phyloP scores from a whole-genome alignment of 1,140 invertebrate species.

The Hycleus phaleratus region DNA sequence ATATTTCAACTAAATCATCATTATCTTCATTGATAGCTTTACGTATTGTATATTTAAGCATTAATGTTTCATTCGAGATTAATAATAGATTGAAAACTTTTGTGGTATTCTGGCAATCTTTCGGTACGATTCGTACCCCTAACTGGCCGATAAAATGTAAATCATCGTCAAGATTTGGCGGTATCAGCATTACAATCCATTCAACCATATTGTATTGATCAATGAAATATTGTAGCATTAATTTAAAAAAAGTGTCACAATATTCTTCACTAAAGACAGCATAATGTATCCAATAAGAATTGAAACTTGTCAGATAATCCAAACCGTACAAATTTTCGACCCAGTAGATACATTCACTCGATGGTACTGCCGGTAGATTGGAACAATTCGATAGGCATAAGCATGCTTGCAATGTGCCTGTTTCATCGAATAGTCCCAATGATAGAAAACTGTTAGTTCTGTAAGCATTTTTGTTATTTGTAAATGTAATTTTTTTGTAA shows the following conservation, averaged over 20 bases:
- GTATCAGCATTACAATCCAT: constrained; percentile 47
- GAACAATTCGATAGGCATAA: constrained; percentile 47
- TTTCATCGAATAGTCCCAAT: constrained; percentile 32
- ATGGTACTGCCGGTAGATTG: constrained; percentile 43
- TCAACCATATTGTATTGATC: constrained; percentile 43
- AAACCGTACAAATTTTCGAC: constrained; percentile 43
- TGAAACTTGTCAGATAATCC: constrained; percentile 25
- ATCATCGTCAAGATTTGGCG: constrained; percentile 37
- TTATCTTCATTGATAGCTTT: constrained; percentile 61
- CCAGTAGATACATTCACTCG: constrained; percentile 47
- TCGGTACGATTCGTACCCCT: constrained; percentile 30
- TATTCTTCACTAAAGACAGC: constrained; percentile 46
- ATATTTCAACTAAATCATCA: constrained; percentile 62
- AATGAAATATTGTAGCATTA: constrained; percentile 46
- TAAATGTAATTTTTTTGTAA: too few species aligned
- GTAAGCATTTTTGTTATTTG: not conserved
- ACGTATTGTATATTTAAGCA: constrained; percentile 42
- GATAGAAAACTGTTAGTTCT: constrained; percentile 21
- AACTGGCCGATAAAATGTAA: constrained; percentile 31
- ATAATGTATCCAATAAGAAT: constrained; percentile 50
- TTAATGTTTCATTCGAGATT: not conserved
- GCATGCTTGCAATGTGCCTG: constrained; percentile 42
- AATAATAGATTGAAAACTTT: constrained; percentile 27
- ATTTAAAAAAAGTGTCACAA: constrained; percentile 42
- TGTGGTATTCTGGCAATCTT: constrained; percentile 37